Evolutionary conservation across 53 echinoderm and acorn worm species (phyloP), one percentile per base, ranked within the genome.

Genomic region (Crossaster papposus): DNA sequence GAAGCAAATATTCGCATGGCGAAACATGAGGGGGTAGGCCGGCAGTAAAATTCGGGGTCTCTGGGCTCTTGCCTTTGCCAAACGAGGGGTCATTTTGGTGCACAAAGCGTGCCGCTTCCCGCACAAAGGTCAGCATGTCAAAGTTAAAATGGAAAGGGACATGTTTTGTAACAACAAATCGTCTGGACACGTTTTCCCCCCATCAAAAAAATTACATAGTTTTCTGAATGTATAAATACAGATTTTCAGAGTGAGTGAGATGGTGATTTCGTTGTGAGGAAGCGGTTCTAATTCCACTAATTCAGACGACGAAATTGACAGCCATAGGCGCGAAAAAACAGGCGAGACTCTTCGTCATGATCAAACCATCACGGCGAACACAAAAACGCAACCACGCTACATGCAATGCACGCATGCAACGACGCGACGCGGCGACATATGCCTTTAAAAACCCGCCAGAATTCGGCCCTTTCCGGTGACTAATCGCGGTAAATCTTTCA

Each of bases 101-200:
- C 92, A 76, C 75, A 82, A 80, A 88, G 89, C 63, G 78, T 92
- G 88, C 81, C 89, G 81, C 88, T 55, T 32, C 72, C 81, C 89
- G 88, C 92, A 89, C 89, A 92, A 92, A 89, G 92, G 89, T 89
- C 92, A 92, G n/a, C 87, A 77, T 87, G 87, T 87, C 87, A 87
- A 87, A 87, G 87, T 87, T 87, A 87, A 87, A 87, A 87, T 87
- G 87, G 87, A 87, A 87, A 87, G 77, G 87, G 87, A 87, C 87
- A 87, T 76, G 80, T n/a, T n/a, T n/a, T 62, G 63, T 58, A 77
- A 85, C 85, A 85, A 87, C 87, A 87, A 87, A 76, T 77, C 58
- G 87, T 24, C 77, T 51, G 77, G 75, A 58, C 87, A 77, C 76
- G 87, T 87, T 87, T 75, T 85, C 33, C 52, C 79, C 51, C 73